Evolutionary conservation across 2,113 vertebrate genomes (phyloP).

Genomic region (Mus pahari): DNA sequence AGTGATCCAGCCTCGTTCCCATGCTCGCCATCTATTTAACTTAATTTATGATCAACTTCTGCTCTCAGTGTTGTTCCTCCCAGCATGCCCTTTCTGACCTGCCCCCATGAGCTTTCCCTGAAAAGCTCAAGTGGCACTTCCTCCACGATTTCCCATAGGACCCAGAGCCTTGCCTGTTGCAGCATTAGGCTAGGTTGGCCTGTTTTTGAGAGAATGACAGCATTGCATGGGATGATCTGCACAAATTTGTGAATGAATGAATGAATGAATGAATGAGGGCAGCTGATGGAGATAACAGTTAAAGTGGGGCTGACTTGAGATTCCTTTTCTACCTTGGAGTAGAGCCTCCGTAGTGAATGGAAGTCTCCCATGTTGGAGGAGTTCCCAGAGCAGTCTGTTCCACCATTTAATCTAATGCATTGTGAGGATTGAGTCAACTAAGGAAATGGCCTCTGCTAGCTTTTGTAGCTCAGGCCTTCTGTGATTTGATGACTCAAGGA

Average conservation of each 20-base stretch:
- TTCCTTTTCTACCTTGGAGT: neutral
- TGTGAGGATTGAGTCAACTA: neutral
- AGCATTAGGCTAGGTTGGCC: neutral
- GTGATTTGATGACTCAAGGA: neutral
- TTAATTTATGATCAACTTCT: neutral
- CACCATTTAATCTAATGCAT: neutral
- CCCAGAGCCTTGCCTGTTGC: fast-evolving
- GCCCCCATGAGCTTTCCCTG: no score
- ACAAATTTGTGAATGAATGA: neutral
- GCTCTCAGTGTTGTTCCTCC: neutral
- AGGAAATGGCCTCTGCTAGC: neutral
- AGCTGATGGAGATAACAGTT: neutral
- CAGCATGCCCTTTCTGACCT: neutral
- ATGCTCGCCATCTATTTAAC: neutral
- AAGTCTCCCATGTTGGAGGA: neutral
- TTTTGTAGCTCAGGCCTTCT: neutral
- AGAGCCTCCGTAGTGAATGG: neutral
- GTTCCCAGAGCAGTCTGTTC: neutral
- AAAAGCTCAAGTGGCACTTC: neutral
- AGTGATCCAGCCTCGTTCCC: neutral
- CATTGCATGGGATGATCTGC: neutral
- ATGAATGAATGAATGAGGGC: neutral
- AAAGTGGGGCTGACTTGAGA: neutral
- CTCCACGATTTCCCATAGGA: neutral
- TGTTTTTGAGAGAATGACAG: neutral